Evolutionary conservation across 2,113 vertebrate species (phyloP).

Genomic region (Columbina picui): DNA sequence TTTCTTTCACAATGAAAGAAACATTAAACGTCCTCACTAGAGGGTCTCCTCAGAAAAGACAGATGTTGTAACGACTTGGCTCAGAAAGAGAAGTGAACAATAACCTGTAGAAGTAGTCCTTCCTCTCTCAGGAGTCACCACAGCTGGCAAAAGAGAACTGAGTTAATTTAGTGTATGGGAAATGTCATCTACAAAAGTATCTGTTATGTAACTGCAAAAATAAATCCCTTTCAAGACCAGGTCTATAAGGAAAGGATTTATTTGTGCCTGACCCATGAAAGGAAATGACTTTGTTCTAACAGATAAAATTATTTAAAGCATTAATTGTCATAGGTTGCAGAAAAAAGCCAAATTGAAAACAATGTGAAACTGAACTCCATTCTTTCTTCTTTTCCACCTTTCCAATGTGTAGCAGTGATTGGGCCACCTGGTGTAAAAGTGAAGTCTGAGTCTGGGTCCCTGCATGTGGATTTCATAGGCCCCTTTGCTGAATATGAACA

Average conservation of each 20-base stretch:
- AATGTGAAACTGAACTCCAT: neutral
- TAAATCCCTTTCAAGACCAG: neutral
- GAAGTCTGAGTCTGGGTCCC: slow-evolving; percentile 39
- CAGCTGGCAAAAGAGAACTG: slow-evolving; percentile 23
- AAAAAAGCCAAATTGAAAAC: neutral
- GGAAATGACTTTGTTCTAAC: neutral
- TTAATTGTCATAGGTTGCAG: neutral
- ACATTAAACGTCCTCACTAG: neutral
- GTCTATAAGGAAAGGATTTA: neutral
- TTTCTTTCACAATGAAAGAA: neutral
- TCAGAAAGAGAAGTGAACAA: slow-evolving; percentile 25
- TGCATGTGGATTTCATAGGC: slow-evolving; percentile 68
- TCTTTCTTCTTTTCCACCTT: neutral
- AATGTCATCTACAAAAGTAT: neutral
- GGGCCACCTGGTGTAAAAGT: slow-evolving; percentile 67
- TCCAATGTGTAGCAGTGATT: slow-evolving; percentile 51
- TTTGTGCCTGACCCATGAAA: neutral
- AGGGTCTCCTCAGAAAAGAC: neutral
- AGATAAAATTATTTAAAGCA: neutral
- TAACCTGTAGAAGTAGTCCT: neutral
- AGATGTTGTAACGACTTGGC: neutral
- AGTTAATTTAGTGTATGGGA: neutral
- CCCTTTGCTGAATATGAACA: slow-evolving; percentile 18
- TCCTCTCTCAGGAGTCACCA: neutral
- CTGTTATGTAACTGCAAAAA: neutral